Evolutionary conservation across 2,888 invertebrate species (phyloP).

Genomic region (Pterostichus madidus): DNA sequence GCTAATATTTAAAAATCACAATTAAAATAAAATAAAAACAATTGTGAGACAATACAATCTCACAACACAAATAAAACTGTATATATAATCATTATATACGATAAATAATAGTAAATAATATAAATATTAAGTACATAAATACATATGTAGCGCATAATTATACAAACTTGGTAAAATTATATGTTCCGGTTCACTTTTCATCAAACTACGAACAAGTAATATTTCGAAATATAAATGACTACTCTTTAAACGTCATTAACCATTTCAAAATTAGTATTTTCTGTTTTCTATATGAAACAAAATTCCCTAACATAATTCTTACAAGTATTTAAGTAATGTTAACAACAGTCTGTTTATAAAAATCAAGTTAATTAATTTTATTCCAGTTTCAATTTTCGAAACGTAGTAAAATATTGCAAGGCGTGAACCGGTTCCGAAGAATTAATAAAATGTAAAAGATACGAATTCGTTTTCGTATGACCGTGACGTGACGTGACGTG

Average conservation of each 20-base stretch:
- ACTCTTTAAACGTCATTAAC: too few relatives aligned
- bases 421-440: conserved; percentile 9
- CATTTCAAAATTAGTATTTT: too few relatives aligned
- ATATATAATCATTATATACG: conserved; percentile 60
- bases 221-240: neutral
- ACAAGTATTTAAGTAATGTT: conserved; percentile 1
- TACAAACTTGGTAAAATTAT: conserved; percentile 52
- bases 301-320: conserved; percentile 1
- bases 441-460: conserved; percentile 16
- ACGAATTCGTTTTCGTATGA: conserved; percentile 22
- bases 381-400: neutral
- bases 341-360: neutral
- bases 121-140: conserved; percentile 66
- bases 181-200: conserved; percentile 4
- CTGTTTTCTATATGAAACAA: neutral
- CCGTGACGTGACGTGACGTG: conserved; percentile 10
- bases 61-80: conserved; percentile 52
- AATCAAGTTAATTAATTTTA: conserved; percentile 13
- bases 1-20: conserved; percentile 64
- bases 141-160: conserved; percentile 59
- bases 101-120: conserved; percentile 62
- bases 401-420: neutral
- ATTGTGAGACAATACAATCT: conserved; percentile 29
- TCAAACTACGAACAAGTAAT: neutral
- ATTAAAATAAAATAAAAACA: conserved; percentile 56